Percentiles rank a stretch among this genome's conserved stretches.
Evolutionary conservation across 2,888 invertebrate genomes (phyloP).

Genomic region (Sepiola atlantica): DNA sequence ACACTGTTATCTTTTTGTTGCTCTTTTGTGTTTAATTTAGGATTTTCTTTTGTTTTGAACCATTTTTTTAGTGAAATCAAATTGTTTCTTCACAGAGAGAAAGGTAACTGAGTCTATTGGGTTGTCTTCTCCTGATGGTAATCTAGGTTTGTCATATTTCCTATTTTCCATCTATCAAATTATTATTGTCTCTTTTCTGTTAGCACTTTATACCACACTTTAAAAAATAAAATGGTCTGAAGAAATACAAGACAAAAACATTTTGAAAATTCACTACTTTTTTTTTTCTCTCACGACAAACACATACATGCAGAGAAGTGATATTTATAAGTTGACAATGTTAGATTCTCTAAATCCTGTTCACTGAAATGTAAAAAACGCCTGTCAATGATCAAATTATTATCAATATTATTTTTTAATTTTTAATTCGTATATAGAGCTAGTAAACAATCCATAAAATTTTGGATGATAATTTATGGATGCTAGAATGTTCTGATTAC

Average conservation of each 20-base stretch:
- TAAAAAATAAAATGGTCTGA: no score
- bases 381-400: background rate
- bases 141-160: slow-evolving; percentile 34
- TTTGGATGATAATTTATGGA: no score
- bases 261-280: background rate
- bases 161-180: slow-evolving; percentile 36
- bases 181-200: slow-evolving; percentile 4
- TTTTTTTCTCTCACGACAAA: background rate
- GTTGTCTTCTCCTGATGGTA: slow-evolving; percentile 39
- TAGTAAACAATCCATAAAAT: no score
- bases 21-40: background rate
- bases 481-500: no score
- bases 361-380: background rate
- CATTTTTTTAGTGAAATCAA: background rate
- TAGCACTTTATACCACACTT: background rate
- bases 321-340: background rate
- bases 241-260: background rate
- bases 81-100: slow-evolving; percentile 32
- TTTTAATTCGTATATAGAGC: background rate
- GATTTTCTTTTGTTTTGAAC: background rate
- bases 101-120: slow-evolving; percentile 36
- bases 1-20: background rate
- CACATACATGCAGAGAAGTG: background rate
- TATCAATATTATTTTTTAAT: background rate
- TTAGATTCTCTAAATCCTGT: background rate